phyloP scores from a whole-genome alignment of 2,797 vertebrate genomes.

The Enteromius mattozi region DNA sequence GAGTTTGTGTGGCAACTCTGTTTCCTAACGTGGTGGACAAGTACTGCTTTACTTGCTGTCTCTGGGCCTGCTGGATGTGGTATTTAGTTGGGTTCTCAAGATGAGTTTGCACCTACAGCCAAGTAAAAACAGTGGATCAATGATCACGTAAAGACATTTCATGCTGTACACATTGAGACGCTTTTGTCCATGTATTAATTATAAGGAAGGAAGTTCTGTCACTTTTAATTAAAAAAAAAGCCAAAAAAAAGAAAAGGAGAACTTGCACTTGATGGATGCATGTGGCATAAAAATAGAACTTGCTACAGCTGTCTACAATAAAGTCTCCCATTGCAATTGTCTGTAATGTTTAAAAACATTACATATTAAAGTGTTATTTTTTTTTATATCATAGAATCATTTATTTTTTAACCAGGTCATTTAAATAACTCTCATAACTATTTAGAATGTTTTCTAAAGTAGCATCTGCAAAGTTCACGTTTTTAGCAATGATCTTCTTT shows the following conservation, averaged over 20 bases:
- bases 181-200: neutral
- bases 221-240: neutral
- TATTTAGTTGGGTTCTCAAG: slow-evolving; percentile 93
- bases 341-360: neutral
- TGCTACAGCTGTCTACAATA: neutral
- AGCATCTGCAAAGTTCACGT: neutral
- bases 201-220: neutral
- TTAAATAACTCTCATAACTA: neutral
- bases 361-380: neutral
- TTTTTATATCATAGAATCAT: too few relatives aligned
- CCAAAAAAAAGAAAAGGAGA: neutral
- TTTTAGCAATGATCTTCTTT: neutral
- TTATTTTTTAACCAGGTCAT: neutral
- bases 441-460: too few relatives aligned
- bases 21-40: slow-evolving; percentile 88
- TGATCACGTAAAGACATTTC: neutral
- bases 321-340: neutral
- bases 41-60: slow-evolving; percentile 92
- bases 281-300: neutral
- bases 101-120: slow-evolving; percentile 88
- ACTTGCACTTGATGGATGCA: neutral
- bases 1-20: slow-evolving; percentile 81
- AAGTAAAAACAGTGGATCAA: slow-evolving; percentile 9
- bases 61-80: slow-evolving; percentile 90
- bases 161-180: neutral